Conservation (phyloP, 2,888 invertebrate genomes). For the Omphaloscelis lunosa region DNA sequence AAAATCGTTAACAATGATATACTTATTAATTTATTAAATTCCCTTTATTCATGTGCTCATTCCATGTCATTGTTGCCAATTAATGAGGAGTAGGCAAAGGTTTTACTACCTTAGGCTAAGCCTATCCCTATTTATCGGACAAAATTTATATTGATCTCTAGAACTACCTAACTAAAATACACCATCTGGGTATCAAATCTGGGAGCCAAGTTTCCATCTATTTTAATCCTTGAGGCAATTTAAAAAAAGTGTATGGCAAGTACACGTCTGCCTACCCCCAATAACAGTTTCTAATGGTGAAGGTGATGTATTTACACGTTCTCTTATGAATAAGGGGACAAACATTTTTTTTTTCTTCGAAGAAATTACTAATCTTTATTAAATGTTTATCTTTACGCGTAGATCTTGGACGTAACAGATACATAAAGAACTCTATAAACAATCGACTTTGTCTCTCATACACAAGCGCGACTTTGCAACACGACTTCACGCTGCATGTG, state of each 20-base stretch:
- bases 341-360: constrained; percentile 42
- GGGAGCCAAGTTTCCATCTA: background rate
- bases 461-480: constrained; percentile 8
- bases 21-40: constrained; percentile 30
- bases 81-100: background rate
- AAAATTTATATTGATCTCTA: constrained; percentile 1
- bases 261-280: constrained; percentile 25
- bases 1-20: constrained; percentile 40
- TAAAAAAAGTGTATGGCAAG: background rate
- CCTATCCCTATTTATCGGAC: background rate
- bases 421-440: constrained; percentile 8
- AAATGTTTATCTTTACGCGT: constrained; percentile 48
- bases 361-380: constrained; percentile 40
- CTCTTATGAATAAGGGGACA: constrained; percentile 35
- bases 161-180: background rate
- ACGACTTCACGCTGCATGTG: background rate
- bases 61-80: constrained; percentile 5
- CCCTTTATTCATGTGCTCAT: constrained; percentile 40
- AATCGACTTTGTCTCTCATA: background rate
- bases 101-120: background rate
- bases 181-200: background rate
- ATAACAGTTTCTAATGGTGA: background rate
- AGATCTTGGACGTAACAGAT: constrained; percentile 35
- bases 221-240: background rate
- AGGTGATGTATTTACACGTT: constrained; percentile 40